phyloP scores from a whole-genome alignment of 1,140 invertebrate species.

The Aradophagus sp. region DNA sequence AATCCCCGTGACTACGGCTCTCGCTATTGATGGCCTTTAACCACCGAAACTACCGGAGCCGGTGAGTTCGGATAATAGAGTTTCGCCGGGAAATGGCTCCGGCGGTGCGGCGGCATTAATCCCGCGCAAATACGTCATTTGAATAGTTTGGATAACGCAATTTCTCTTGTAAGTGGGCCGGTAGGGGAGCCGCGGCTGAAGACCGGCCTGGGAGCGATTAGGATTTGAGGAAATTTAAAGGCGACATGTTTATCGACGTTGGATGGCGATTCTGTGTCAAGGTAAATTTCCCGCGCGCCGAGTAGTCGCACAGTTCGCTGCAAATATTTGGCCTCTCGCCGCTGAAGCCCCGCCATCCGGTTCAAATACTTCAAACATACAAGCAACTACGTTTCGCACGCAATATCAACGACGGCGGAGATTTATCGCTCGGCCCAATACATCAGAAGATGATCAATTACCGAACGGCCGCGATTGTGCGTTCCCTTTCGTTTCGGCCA shows the following conservation, averaged over 20 bases:
- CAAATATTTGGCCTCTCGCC: no score
- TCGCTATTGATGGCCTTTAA: conserved; percentile 1
- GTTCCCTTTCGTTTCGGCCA: no score
- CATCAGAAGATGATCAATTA: no score
- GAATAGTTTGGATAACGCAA: conserved; percentile 33
- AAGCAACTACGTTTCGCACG: no score
- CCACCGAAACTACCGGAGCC: not conserved
- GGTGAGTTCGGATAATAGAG: conserved; percentile 16
- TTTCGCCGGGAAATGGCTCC: conserved; percentile 13
- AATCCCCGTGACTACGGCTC: no score
- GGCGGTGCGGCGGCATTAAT: conserved; percentile 5
- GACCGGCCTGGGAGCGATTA: conserved; percentile 31
- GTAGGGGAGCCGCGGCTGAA: conserved; percentile 11
- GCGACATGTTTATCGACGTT: conserved; percentile 15
- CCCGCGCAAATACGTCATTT: conserved; percentile 32
- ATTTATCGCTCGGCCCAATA: no score
- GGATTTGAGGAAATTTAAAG: conserved; percentile 30
- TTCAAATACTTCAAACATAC: no score
- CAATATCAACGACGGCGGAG: no score
- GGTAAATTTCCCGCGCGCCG: conserved; percentile 10
- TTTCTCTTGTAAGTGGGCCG: conserved; percentile 13
- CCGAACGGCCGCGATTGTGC: no score
- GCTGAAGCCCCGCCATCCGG: no score
- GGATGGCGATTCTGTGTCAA: conserved; percentile 6
- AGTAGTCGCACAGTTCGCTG: no score